phyloP scores from a whole-genome alignment of 1,140 invertebrate genomes.

The Drosophila ananassae region DNA sequence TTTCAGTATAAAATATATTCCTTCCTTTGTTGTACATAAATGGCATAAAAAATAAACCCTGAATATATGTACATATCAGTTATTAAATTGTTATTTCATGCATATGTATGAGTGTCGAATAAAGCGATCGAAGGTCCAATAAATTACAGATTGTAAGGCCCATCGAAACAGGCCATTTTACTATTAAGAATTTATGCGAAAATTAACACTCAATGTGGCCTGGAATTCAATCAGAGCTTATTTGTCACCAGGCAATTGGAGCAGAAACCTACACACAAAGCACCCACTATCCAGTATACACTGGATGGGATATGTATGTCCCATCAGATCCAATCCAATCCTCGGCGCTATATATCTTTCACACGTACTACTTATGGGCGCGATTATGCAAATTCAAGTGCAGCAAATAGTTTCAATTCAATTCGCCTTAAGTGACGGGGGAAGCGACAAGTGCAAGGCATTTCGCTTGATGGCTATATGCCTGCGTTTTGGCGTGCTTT shows the following conservation, averaged over 20 bases:
- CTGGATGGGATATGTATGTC: not conserved
- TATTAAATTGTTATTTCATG: conserved; percentile 30
- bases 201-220: conserved; percentile 11
- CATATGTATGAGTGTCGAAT: conserved; percentile 38
- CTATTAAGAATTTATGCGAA: conserved; percentile 5
- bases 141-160: conserved; percentile 33
- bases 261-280: not conserved
- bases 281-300: not conserved
- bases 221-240: conserved; percentile 17
- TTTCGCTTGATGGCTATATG: conserved; percentile 40
- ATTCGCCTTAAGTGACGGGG: conserved; percentile 58
- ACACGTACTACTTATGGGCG: conserved; percentile 16
- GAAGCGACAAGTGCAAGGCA: conserved; percentile 53
- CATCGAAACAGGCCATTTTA: too few relatives aligned
- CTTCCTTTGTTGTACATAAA: not conserved
- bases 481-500: conserved; percentile 40
- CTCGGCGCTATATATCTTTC: conserved; percentile 17
- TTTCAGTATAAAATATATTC: not conserved
- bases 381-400: conserved; percentile 26
- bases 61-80: conserved; percentile 28
- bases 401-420: conserved; percentile 65
- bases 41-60: not conserved
- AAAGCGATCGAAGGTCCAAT: conserved; percentile 39
- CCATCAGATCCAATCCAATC: not conserved
- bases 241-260: conserved; percentile 6